These are phyloP conservation scores for Corythornis vintsioides DNA, from an alignment of 2,113 vertebrate genomes.

Conservation along the genomic window DNA sequence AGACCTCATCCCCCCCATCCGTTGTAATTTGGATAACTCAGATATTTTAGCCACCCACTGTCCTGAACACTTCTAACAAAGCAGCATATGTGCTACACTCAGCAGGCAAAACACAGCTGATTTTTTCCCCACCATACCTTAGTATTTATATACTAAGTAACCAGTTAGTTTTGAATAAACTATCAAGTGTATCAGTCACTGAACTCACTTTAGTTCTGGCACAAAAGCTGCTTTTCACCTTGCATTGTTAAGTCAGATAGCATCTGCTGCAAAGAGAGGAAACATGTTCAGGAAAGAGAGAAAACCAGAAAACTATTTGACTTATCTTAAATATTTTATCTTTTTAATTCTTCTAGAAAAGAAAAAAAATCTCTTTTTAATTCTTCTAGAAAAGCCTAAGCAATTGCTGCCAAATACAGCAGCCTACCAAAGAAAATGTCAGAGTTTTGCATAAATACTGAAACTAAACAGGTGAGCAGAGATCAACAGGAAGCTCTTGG, in stretches of 20 bases:
- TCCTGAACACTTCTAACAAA: conserved; percentile 54
- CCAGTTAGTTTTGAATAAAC: neutral
- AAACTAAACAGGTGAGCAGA: neutral
- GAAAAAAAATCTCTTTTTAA: neutral
- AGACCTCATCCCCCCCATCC: neutral
- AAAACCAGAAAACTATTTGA: neutral
- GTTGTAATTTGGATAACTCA: conserved; percentile 21
- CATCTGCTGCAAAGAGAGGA: neutral
- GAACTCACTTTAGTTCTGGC: neutral
- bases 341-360: neutral
- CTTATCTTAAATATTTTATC: neutral
- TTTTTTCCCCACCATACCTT: neutral
- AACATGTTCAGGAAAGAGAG: neutral
- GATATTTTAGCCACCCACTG: conserved; percentile 66
- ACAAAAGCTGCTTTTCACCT: neutral
- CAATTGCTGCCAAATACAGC: neutral
- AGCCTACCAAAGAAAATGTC: neutral
- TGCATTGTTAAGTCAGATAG: neutral
- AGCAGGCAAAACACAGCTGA: conserved; percentile 51
- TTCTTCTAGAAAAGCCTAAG: neutral
- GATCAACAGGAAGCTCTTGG: neutral
- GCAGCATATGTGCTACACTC: conserved; percentile 41
- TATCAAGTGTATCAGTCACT: neutral
- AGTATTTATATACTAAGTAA: neutral
- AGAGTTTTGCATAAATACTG: neutral